These are phyloP conservation scores for Melanotaenia maccullochi DNA, from an alignment of 2,797 vertebrate genomes.

Conservation along the genomic window DNA sequence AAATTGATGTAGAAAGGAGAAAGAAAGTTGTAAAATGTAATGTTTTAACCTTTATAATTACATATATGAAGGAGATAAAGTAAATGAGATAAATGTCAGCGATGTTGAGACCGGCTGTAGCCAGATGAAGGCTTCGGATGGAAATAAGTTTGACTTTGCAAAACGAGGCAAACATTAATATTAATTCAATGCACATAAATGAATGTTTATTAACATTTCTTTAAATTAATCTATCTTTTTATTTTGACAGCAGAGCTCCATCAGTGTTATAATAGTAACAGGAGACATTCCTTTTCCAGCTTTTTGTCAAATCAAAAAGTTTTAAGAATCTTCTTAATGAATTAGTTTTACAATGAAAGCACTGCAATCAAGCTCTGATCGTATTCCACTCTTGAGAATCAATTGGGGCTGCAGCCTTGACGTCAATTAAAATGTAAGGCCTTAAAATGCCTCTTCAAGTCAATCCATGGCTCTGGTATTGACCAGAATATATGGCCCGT, in stretches of 20 bases:
- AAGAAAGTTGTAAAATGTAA: conserved; percentile 62
- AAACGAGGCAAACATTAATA: not conserved
- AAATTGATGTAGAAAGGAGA: conserved; percentile 67
- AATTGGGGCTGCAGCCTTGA: conserved; percentile 56
- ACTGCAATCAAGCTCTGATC: conserved; percentile 44
- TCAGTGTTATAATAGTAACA: not conserved
- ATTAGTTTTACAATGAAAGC: conserved; percentile 34
- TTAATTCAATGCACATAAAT: not conserved
- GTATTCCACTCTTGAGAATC: conserved; percentile 54
- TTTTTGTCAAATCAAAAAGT: conserved; percentile 18
- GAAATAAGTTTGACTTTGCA: not conserved
- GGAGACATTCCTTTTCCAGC: not conserved
- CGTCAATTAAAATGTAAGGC: conserved; percentile 76
- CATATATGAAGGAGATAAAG: conserved; percentile 53
- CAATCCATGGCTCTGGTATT: conserved; percentile 68
- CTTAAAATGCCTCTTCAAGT: conserved; percentile 67
- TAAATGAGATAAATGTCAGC: conserved; percentile 17
- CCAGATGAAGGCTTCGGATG: conserved; percentile 4
- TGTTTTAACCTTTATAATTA: conserved; percentile 64
- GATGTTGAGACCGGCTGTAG: not conserved
- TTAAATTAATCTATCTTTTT: not conserved
- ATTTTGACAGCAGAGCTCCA: conserved; percentile 4
- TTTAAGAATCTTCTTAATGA: conserved; percentile 12
- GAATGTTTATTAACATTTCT: not conserved
- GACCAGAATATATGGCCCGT: conserved; percentile 77